Percentiles rank a stretch among this genome's conserved stretches.
These are phyloP conservation scores for Drosophila setifemur DNA, from an alignment of 1,140 invertebrate species.

Conservation along the genomic window DNA sequence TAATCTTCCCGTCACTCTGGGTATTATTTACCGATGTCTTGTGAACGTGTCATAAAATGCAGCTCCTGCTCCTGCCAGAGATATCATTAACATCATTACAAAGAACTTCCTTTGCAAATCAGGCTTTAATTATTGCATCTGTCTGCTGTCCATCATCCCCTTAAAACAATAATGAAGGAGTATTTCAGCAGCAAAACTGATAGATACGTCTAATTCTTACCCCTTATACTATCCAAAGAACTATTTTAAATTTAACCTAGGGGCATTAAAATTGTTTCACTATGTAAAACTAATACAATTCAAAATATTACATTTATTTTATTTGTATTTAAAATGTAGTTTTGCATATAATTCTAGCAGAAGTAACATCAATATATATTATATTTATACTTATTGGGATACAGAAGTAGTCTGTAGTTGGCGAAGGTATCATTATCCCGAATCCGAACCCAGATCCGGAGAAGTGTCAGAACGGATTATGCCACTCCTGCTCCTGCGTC, in stretches of 20 bases:
- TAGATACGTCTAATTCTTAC: background rate
- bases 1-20: too few species aligned
- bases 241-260: too few species aligned
- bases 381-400: background rate
- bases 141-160: background rate
- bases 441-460: background rate
- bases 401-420: background rate
- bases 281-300: too few species aligned
- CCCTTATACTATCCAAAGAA: too few species aligned
- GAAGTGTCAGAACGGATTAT: slow-evolving; percentile 62
- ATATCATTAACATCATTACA: slow-evolving; percentile 5
- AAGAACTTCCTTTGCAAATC: slow-evolving; percentile 40
- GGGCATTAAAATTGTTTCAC: too few species aligned
- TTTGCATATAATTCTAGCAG: too few species aligned
- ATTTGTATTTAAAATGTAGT: too few species aligned
- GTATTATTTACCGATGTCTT: background rate
- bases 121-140: slow-evolving; percentile 44
- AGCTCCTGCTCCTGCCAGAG: background rate
- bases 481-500: slow-evolving; percentile 15
- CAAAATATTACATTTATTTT: too few species aligned
- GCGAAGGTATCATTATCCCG: background rate
- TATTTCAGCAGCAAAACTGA: background rate
- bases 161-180: background rate
- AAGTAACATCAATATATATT: background rate
- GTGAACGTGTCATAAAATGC: slow-evolving; percentile 16